Percentiles rank a stretch among this genome's conserved stretches.
These are phyloP conservation scores for Drosophila hamatofila DNA, from an alignment of 2,888 invertebrate genomes.

Conservation along the genomic window DNA sequence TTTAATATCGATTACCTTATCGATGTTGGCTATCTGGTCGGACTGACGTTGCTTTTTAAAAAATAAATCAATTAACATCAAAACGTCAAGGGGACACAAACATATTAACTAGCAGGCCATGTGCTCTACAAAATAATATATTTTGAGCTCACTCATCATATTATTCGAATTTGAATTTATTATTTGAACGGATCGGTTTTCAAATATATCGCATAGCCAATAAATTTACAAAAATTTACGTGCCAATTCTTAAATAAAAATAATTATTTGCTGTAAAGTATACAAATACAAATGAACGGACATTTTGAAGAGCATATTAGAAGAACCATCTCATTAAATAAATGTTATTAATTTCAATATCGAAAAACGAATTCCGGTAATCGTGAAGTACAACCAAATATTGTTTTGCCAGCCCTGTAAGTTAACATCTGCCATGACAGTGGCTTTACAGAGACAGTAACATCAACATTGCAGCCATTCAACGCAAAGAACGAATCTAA, in stretches of 20 bases:
- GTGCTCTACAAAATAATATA: not conserved
- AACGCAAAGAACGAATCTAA: constrained; percentile 9
- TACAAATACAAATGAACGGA: not conserved
- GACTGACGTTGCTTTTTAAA: not conserved
- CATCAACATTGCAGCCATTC: constrained; percentile 25
- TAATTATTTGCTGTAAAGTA: not conserved
- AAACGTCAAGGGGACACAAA: too few species aligned
- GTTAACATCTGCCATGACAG: constrained; percentile 23
- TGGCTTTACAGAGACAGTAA: constrained; percentile 18
- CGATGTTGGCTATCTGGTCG: not conserved
- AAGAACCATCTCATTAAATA: not conserved
- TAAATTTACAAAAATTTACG: too few species aligned
- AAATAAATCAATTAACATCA: not conserved
- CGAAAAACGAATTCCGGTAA: too few species aligned
- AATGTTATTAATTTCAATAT: not conserved
- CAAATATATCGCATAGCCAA: not conserved
- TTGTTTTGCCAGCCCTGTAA: constrained; percentile 31
- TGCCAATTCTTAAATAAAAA: not conserved
- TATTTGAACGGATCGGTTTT: not conserved
- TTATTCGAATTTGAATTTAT: not conserved
- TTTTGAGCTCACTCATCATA: too few species aligned
- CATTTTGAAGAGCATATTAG: not conserved
- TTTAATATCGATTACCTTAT: not conserved
- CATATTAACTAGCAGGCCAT: too few species aligned
- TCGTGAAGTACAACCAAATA: not conserved